A percentile compares a stretch with the other conserved stretches of the same genome.
These are phyloP conservation scores for Bacillus rossius DNA, from an alignment of 1,140 invertebrate species.

Conservation along the genomic window DNA sequence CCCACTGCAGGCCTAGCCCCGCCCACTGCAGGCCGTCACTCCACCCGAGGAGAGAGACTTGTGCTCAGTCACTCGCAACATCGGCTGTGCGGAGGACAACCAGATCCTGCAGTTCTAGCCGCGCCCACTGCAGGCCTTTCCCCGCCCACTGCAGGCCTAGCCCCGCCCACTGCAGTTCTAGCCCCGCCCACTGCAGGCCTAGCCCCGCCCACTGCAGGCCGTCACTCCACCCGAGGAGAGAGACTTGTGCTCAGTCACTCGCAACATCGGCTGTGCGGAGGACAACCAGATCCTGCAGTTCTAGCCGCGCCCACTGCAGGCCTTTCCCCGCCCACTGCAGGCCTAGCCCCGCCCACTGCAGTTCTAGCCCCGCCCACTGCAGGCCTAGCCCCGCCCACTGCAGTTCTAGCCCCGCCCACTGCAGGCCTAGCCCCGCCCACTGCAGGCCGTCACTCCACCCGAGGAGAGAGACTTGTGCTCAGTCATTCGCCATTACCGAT, in stretches of 20 bases:
- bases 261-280: too few species aligned
- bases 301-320: constrained; percentile 41
- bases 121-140: constrained; percentile 84
- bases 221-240: neutral
- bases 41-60: neutral
- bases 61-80: constrained; percentile 91
- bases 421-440: neutral
- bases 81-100: constrained; percentile 85
- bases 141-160: neutral
- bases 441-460: neutral
- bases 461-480: neutral
- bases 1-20: neutral
- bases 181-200: neutral
- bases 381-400: too few species aligned
- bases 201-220: neutral
- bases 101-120: constrained; percentile 94
- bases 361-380: constrained; percentile 53
- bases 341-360: constrained; percentile 44
- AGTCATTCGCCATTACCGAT: too few species aligned
- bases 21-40: neutral
- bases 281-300: constrained; percentile 84
- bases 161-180: too few species aligned
- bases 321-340: too few species aligned
- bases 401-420: neutral
- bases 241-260: too few species aligned